Base-by-base conservation (phyloP, 2,797 vertebrate species). In the Phrynocephalus guinanensis region DNA sequence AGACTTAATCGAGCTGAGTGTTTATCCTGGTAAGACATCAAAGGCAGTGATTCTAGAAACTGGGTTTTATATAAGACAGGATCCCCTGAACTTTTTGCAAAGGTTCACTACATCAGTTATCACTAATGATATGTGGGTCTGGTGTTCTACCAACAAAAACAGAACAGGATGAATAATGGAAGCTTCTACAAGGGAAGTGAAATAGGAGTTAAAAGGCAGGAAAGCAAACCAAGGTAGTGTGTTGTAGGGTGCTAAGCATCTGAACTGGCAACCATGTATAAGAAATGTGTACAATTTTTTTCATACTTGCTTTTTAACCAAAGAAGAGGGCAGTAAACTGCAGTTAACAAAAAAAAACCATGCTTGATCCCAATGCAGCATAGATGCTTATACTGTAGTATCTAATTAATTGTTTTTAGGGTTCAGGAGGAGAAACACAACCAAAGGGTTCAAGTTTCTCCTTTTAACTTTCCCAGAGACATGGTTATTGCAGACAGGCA, bases 121-220 rank as follows among this genome's bases (percentile, higher is more conserved):
- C 90, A 88, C 95, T 96, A 94, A 95, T 96, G 94, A 95, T 94
- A 91, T 92, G 26, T 75, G 87, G 95, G 87, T 91, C 92, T 95
- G 94, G 90, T 96, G 84, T 93, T 95, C 85, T 95, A 95, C 91
- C 95, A 96, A 96, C 94, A 91, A 96, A 97, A 97, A 96, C 89
- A 97, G 0, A 85, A 87, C 88, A 86, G 91, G 91, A 95, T 94
- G 93, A 95, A 92, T 93, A 95, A 94, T 94, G 86, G 78, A 78
- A 90, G 93, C 85, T 87, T 91, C 87, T 87, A 92, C 87, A 87
- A 90, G 76, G 93, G 90, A 93, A 93, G 86, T 88, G 82, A 88
- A 95, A 92, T 88, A 89, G 82, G 86, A 93, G 93, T 94, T 91
- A 86, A 67, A 91, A 91, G 92, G 86, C 92, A 83, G 28, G 38